A percentile compares a stretch with the other conserved stretches of the same genome.
phyloP scores from a whole-genome alignment of 2,888 invertebrate genomes.

The Stictocephala bisonia region DNA sequence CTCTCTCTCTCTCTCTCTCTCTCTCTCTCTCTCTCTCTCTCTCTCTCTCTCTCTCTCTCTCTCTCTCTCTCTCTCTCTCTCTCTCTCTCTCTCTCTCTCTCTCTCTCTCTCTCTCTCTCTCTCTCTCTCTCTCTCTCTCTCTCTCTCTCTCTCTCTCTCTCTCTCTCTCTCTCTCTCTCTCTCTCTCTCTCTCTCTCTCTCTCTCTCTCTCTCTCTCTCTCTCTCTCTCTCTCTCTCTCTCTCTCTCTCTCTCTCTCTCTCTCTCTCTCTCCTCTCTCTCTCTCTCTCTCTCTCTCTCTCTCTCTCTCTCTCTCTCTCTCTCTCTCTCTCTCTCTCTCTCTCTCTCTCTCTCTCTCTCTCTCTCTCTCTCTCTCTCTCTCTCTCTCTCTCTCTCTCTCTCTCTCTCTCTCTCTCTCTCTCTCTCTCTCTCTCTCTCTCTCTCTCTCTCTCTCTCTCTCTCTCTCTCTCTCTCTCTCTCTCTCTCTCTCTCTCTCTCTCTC shows the following conservation, averaged over 20 bases:
- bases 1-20: background rate
- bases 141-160: background rate
- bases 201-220: background rate
- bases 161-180: constrained; percentile 15
- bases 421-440: background rate
- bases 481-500: background rate
- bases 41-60: too few species aligned
- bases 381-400: background rate
- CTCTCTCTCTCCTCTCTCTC: background rate
- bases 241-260: constrained; percentile 22
- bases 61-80: too few species aligned
- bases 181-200: background rate
- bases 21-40: too few species aligned
- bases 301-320: background rate
- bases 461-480: constrained; percentile 10
- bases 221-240: background rate
- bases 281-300: background rate
- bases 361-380: background rate
- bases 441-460: background rate
- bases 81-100: too few species aligned
- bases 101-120: too few species aligned
- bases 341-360: background rate
- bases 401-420: constrained; percentile 2
- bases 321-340: background rate
- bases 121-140: too few species aligned